These are phyloP conservation scores for Mormyrus hasselquistii DNA, from an alignment of 2,797 vertebrate genomes.

Conservation along the genomic window DNA sequence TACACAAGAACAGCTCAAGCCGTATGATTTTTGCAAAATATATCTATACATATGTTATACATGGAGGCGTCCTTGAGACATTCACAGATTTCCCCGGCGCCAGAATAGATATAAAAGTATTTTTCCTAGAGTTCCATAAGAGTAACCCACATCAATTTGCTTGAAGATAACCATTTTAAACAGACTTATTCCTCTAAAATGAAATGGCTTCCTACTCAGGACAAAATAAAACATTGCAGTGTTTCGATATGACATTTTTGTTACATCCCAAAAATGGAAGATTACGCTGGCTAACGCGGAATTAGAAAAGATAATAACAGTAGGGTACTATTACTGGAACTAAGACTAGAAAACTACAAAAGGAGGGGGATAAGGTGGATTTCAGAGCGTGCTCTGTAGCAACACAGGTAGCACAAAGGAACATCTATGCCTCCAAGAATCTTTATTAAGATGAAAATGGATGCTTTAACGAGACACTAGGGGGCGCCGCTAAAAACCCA, in stretches of 20 bases:
- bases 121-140: neutral
- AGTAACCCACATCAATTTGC: neutral
- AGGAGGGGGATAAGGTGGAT: neutral
- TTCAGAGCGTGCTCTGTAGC: neutral
- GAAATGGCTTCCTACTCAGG: neutral
- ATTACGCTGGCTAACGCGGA: neutral
- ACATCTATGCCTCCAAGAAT: neutral
- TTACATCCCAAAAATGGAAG: neutral
- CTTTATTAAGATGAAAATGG: neutral
- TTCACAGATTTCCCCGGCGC: slow-evolving; percentile 32
- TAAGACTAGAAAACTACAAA: slow-evolving; percentile 2
- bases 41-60: slow-evolving; percentile 31
- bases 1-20: slow-evolving; percentile 34
- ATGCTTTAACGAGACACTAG: neutral
- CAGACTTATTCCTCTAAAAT: neutral
- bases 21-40: slow-evolving; percentile 32
- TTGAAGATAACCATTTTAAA: neutral
- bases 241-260: neutral
- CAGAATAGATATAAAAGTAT: slow-evolving; percentile 12
- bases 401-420: neutral
- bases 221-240: slow-evolving; percentile 6
- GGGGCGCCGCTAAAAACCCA: neutral
- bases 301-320: neutral
- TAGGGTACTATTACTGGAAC: neutral
- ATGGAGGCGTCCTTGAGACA: slow-evolving; percentile 35